phyloP scores from a whole-genome alignment of 1,140 invertebrate species.

The Camponotus floridanus region DNA sequence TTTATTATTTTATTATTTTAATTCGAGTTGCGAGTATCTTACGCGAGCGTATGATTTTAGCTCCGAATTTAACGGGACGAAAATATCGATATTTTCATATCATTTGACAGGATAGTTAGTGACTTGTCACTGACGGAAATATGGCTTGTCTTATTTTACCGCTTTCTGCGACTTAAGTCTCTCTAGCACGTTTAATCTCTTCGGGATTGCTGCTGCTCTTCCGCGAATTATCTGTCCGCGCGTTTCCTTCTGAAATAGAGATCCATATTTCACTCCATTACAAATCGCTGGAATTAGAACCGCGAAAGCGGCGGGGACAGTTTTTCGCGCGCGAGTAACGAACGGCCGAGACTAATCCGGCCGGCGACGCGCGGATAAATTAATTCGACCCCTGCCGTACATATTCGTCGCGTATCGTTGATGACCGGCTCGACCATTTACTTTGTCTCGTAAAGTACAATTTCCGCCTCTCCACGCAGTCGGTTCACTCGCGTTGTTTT shows the following conservation, averaged over 20 bases:
- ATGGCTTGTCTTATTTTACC: conserved; percentile 29
- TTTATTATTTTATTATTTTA: background rate
- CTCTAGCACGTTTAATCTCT: conserved; percentile 30
- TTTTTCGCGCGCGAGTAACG: conserved; percentile 37
- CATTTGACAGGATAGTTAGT: conserved; percentile 5
- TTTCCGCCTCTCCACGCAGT: conserved; percentile 1
- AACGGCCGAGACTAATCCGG: conserved; percentile 25
- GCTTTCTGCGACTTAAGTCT: conserved; percentile 1
- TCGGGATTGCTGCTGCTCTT: conserved; percentile 25
- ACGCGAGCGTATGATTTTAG: background rate
- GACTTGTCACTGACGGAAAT: conserved; percentile 14
- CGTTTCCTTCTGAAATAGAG: conserved; percentile 46
- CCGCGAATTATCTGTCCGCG: conserved; percentile 48
- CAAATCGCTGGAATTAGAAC: conserved; percentile 59
- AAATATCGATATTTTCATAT: conserved; percentile 25
- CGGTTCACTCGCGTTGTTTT: conserved; percentile 53
- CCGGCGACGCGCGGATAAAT: conserved; percentile 36
- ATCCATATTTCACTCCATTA: conserved; percentile 56
- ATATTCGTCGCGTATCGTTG: conserved; percentile 22
- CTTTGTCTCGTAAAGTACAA: conserved; percentile 50
- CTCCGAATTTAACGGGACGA: background rate
- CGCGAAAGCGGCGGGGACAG: conserved; percentile 2
- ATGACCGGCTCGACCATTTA: conserved; percentile 45
- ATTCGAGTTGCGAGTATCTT: background rate
- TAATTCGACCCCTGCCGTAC: conserved; percentile 11